Evolutionary conservation across 1,140 invertebrate species (phyloP), one percentile per base, ranked within the genome.

Genomic region (Drosophila pruinosa): DNA sequence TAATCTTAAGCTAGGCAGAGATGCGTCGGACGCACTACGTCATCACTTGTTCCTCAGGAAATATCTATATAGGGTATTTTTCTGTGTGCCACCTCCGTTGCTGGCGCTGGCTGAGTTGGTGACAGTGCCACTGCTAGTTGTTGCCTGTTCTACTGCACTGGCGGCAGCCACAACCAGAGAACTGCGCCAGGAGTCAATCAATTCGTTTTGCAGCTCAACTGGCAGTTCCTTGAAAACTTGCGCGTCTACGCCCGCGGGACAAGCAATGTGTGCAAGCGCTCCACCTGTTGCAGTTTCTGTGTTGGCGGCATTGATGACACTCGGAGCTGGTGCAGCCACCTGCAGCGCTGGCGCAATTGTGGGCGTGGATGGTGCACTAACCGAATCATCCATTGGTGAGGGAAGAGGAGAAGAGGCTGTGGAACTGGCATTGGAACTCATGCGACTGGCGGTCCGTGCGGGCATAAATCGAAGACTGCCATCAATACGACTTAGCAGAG

Each of bases 171-270:
- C 80, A 4, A 89, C 83, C 0, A 89, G 22, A 62, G 92, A 92
- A 68, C 92, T 93, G 62, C 93, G 93, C 93, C 94, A 94, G 72
- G 94, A 93, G 3, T 92, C 91, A 70, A 94, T 93, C 7, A 95
- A 77, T 77, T 95, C 94, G 54, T 93, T 92, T 77, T 94, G 94
- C 83, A 95, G 90, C 12, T 94, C 93, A 21, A 91, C 83, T 1
- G 94, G 94, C 31, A 95, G 90, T 47, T 93, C 93, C 75, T 91
- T 92, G 78, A 94, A 94, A 5, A 94, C 94, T 68, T 93, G 92
- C 24, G 92, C 92, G 90, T 94, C 93, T 15, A 94, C 93, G 77
- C 93, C 93, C 47, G 93, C 92, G 1, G 94, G 90, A 43, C 81
- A 91, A 10, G 78, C 93, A 73, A 91, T 83, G 24, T 90, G 75